Evolutionary conservation across 2,888 invertebrate genomes (phyloP).

Genomic region (Plebejus anna): DNA sequence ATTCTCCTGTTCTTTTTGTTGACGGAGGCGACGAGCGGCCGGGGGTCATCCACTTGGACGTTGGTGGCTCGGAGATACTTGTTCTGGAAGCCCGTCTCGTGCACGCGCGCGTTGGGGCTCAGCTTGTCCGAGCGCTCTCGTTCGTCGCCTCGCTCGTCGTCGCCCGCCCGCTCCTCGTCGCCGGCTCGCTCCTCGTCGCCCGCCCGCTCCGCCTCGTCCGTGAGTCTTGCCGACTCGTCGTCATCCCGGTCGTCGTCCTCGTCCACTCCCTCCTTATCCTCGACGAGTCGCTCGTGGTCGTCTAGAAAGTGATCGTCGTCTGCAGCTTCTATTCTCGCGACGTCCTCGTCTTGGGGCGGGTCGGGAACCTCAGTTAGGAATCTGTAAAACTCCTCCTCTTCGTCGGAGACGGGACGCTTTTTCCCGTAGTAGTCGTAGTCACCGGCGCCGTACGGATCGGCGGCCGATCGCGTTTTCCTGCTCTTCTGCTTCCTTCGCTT

Average conservation of each 20-base stretch:
- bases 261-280: conserved; percentile 53
- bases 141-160: conserved; percentile 45
- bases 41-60: conserved; percentile 58
- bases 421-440: conserved; percentile 67
- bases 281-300: conserved; percentile 58
- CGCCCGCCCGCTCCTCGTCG: conserved; percentile 45
- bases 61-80: conserved; percentile 61
- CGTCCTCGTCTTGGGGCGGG: conserved; percentile 60
- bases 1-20: conserved; percentile 42
- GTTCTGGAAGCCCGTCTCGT: conserved; percentile 58
- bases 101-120: conserved; percentile 59
- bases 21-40: conserved; percentile 40
- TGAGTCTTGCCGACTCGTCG: conserved; percentile 32
- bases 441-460: conserved; percentile 51
- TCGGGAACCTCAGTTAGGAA: conserved; percentile 53
- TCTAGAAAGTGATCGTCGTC: conserved; percentile 51
- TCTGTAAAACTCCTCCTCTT: conserved; percentile 60
- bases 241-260: conserved; percentile 41
- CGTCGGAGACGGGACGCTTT: conserved; percentile 56
- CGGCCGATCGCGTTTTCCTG: conserved; percentile 52
- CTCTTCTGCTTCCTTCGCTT: conserved; percentile 53
- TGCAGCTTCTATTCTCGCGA: conserved; percentile 54
- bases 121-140: conserved; percentile 48
- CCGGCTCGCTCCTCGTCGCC: conserved; percentile 43
- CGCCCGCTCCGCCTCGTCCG: conserved; percentile 42